These are phyloP conservation scores for Agriopis aurantiaria DNA, from an alignment of 2,888 invertebrate species.

Conservation along the genomic window DNA sequence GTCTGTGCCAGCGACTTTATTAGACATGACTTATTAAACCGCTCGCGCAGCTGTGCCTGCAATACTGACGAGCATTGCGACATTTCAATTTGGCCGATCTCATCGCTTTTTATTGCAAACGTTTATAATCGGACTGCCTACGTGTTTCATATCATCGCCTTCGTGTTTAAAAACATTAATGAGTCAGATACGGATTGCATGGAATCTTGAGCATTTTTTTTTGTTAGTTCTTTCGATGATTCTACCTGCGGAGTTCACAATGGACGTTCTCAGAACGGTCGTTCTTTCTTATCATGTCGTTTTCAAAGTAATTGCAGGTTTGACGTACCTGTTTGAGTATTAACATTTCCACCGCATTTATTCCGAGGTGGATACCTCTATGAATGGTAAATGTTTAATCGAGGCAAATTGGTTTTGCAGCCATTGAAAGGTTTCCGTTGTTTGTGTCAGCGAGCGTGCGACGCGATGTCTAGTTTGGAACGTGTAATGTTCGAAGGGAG, in stretches of 20 bases:
- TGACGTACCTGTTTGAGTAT: slow-evolving; percentile 42
- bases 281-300: slow-evolving; percentile 50
- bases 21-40: slow-evolving; percentile 61
- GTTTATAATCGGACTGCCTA: slow-evolving; percentile 28
- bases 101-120: slow-evolving; percentile 34
- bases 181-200: slow-evolving; percentile 44
- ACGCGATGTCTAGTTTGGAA: slow-evolving; percentile 49
- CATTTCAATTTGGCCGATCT: slow-evolving; percentile 41
- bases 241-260: slow-evolving; percentile 48
- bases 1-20: slow-evolving; percentile 74
- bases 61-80: slow-evolving; percentile 44
- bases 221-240: slow-evolving; percentile 42
- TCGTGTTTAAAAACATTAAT: slow-evolving; percentile 40
- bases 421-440: slow-evolving; percentile 54
- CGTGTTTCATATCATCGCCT: slow-evolving; percentile 37
- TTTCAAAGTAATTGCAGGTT: slow-evolving; percentile 56
- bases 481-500: slow-evolving; percentile 34
- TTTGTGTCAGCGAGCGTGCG: slow-evolving; percentile 45
- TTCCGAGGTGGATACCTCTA: slow-evolving; percentile 51
- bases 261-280: slow-evolving; percentile 59
- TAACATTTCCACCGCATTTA: slow-evolving; percentile 44
- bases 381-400: slow-evolving; percentile 53
- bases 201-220: slow-evolving; percentile 35
- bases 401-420: slow-evolving; percentile 52
- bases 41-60: slow-evolving; percentile 43